Base-by-base conservation (phyloP, 2,113 vertebrate genomes). In the Myiopsitta monachus region DNA sequence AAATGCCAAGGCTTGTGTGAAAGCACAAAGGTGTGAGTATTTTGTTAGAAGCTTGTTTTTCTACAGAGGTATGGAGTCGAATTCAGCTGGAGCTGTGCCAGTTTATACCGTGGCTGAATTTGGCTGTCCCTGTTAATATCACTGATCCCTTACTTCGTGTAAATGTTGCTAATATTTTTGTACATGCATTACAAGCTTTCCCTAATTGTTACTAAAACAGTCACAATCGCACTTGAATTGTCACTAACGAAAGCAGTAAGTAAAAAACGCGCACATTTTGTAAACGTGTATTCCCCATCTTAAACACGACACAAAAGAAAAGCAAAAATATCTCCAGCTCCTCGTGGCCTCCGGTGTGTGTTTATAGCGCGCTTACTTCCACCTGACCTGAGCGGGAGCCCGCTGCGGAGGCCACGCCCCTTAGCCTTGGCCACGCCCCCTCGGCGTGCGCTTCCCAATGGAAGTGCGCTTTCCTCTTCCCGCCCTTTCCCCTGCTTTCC, bases 101-200 rank as follows among this genome's bases (percentile, higher is more conserved):
- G 73, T 81, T 87, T 39, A 64, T 30, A 27, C 18, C 9, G 3
- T 17, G 79, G 18, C 70, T 79, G 62, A 62, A 39, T 73, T 87
- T 28, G 41, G 74, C 77, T 73, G 66, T 38, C n/a, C 30, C 26
- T 33, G 77, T 79, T 94, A 15, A 30, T 79, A 38, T 92, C 80
- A 43, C 83, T 62, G 28, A 64, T 51, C 26, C 1, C 6, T 78
- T 88, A 52, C 19, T 84, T 51, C n/a, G 49, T 69, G 63, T 92
- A 62, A 92, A 79, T 57, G 64, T 91, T 57, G 61, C 90, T 87
- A 52, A 21, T 95, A 15, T 57, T 92, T 95, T 92, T 89, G 69
- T 92, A 91, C 47, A 52, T 30, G 10, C 7, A 0, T 72, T 75
- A 22, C 90, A 88, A 72, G 52, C 26, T 39, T 72, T 43, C 72